Evolutionary conservation across 2,113 vertebrate genomes (phyloP), one percentile per base, ranked within the genome.

Genomic region (Dasyornis broadbenti): DNA sequence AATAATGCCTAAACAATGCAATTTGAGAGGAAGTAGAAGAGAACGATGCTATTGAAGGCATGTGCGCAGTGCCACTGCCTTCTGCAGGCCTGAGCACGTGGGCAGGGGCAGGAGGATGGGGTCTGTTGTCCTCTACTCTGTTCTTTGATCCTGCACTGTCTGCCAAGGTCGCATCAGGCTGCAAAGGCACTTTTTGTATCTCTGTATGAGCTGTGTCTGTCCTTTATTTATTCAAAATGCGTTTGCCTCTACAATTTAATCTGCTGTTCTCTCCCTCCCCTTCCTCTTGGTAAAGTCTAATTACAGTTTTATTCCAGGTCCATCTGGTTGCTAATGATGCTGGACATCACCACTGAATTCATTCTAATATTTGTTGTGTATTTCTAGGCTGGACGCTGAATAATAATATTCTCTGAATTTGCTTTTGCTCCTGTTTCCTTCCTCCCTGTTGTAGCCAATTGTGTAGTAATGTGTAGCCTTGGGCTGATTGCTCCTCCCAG

Each of bases 301-400:
- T 95, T 90, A 86, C 86, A 96, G n/a, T 96, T 97, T 97, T 97
- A 95, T 98, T 98, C 89, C 96, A 98, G 98, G 97, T 97, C 94
- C 96, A 95, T 95, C 95, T 95, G 95, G 77, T 93, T 96, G 94
- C 91, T 92, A 96, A 94, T 69, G 91, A 90, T 53, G 77, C 89
- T 96, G 93, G 71, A 96, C 92, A 96, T 88, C 89, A 96, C 89
- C 1, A 4, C 95, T 92, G 79, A 93, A 91, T 76, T 85, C 84
- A 47, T 79, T 83, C 86, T 91, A 96, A 97, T 97, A 93, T 95
- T 94, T 94, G 92, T 89, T 95, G 93, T 95, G 91, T 68, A 33
- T 97, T 97, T 94, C 97, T 98, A 98, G 98, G 97, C 88, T 82
- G 90, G 94, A 70, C 0, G 87, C 96, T 83, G 96, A 94, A 59